Evolutionary conservation across 2,888 invertebrate species (phyloP).

Genomic region (Stratiomys singularior): DNA sequence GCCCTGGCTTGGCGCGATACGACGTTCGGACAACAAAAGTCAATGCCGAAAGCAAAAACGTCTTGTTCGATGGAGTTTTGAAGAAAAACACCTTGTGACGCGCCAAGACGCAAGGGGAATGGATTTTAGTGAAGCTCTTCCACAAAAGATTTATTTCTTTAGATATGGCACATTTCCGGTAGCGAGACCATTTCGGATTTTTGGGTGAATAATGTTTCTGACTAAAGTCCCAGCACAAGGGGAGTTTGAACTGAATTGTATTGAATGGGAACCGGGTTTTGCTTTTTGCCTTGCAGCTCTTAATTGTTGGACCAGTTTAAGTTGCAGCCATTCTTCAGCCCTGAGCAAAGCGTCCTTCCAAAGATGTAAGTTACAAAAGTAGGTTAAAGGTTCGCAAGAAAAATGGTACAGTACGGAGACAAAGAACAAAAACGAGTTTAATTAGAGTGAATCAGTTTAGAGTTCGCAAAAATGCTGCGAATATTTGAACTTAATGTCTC

Average conservation of each 20-base stretch:
- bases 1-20: not conserved
- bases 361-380: slow-evolving; percentile 17
- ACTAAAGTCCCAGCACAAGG: not conserved
- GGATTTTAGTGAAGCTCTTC: slow-evolving; percentile 9
- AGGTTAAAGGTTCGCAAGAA: slow-evolving; percentile 10
- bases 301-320: not conserved
- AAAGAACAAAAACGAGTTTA: not conserved
- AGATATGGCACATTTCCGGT: slow-evolving; percentile 43
- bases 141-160: slow-evolving; percentile 39
- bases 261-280: slow-evolving; percentile 1
- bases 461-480: too few relatives aligned
- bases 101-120: slow-evolving; percentile 11
- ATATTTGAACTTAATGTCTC: too few relatives aligned
- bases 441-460: too few relatives aligned
- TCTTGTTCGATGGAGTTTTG: not conserved
- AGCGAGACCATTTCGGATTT: slow-evolving; percentile 40
- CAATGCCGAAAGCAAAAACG: slow-evolving; percentile 41
- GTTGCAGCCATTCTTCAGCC: not conserved
- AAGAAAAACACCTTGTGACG: slow-evolving; percentile 29
- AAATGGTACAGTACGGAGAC: not conserved
- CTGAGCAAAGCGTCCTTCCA: slow-evolving; percentile 20
- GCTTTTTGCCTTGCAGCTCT: not conserved
- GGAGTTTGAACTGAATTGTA: not conserved
- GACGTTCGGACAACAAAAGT: slow-evolving; percentile 32
- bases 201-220: slow-evolving; percentile 32